Conservation (phyloP, 2,113 vertebrate species). For the Stegostoma tigrinum region DNA sequence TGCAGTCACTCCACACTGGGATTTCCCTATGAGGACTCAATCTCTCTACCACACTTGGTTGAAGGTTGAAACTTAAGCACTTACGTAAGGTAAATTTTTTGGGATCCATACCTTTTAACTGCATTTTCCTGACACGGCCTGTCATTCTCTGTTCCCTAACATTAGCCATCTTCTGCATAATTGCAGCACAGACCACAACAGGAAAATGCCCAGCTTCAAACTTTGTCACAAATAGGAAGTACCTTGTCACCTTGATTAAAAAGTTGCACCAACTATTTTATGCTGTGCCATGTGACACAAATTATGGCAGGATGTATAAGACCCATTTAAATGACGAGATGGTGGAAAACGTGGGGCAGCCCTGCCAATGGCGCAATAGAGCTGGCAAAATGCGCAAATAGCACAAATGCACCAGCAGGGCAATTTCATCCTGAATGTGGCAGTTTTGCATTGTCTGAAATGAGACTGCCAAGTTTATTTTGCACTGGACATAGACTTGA, state of each 20-base stretch:
- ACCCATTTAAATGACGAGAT: neutral
- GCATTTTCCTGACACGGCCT: neutral
- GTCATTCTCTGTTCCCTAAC: neutral
- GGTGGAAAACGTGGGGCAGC: neutral
- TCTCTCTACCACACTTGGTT: too few relatives aligned
- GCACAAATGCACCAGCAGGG: neutral
- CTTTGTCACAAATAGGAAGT: neutral
- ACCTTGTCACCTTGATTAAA: neutral
- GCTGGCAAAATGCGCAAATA: constrained; percentile 9
- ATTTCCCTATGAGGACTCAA: too few relatives aligned
- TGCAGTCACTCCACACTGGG: too few relatives aligned
- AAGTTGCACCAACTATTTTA: constrained; percentile 8
- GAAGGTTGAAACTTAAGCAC: too few relatives aligned
- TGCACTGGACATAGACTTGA: neutral
- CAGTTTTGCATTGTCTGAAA: neutral
- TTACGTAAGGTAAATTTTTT: neutral
- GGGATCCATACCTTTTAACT: neutral
- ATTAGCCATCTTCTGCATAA: neutral
- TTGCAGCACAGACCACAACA: neutral
- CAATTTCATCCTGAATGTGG: neutral
- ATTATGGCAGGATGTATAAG: neutral
- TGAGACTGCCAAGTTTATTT: neutral
- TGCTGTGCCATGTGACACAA: neutral
- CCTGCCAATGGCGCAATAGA: neutral
- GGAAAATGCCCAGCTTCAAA: neutral